Base-by-base conservation (phyloP, 2,888 invertebrate genomes). In the Erynnis tages region DNA sequence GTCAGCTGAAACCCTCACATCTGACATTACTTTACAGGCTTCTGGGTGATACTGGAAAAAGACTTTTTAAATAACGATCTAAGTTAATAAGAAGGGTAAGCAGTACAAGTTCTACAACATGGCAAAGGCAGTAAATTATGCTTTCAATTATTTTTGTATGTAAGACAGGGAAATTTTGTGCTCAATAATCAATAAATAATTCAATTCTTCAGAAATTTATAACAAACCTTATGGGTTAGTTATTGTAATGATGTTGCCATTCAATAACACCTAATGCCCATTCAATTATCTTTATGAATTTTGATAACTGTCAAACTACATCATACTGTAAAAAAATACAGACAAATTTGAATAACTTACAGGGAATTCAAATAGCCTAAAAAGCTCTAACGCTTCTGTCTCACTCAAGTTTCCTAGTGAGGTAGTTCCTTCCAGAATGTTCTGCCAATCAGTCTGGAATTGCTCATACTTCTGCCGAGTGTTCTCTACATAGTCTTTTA, bases 351-450 rank as follows among this genome's bases (percentile, higher is more conserved):
- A 25, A 37, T 1, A 30, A 79, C 85, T 84, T 80, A 93, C 92
- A 41, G 92, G 91, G 65, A 91, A 82, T 65, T 91, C 90, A 79
- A 93, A 93, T 60, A 89, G 77, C 35, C 80, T 74, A 54, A 91
- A 82, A 58, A 93, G 69, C 54, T 82, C 75, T 54, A 82, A 58
- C 32, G 90, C 69, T 55, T 82, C 76, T 29, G 82, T 75, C 54
- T 88, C 83, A 57, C 75, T 71, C 48, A 93, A 65, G 47, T 79
- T 72, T 34, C 75, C 74, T 53, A 93, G 59, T 55, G 77, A 71
- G 54, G 68, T 73, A 44, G 91, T 91, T 35, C 73, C 76, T 27
- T 76, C 73, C 34, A 79, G 66, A 50, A 92, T 62, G 38, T 69
- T 63, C 53, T 86, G 71, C 90, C 93, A 91, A 60, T 85, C 79